Evolutionary conservation across 1,140 invertebrate species (phyloP).

Genomic region (Nasonia giraulti): DNA sequence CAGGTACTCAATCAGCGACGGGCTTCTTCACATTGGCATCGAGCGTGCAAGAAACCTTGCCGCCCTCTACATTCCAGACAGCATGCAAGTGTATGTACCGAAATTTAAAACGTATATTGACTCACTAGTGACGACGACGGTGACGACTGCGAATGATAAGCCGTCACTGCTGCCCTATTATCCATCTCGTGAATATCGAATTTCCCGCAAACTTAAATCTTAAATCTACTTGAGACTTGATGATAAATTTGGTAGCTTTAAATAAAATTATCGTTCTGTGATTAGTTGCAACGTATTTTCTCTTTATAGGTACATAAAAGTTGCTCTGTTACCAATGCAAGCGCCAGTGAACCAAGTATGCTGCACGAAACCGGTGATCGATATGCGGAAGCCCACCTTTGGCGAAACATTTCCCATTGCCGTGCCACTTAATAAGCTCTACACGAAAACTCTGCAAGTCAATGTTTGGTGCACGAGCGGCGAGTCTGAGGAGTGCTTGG

Average conservation of each 20-base stretch:
- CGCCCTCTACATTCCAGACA: conserved; percentile 85
- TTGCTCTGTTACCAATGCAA: conserved; percentile 83
- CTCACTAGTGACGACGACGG: background rate
- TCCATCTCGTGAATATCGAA: conserved; percentile 14
- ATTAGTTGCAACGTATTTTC: conserved; percentile 30
- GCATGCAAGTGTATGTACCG: conserved; percentile 84
- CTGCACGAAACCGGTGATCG: conserved; percentile 83
- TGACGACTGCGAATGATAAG: too few species aligned
- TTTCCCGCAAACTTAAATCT: too few species aligned
- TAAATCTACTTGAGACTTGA: too few species aligned
- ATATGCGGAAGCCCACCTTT: conserved; percentile 86
- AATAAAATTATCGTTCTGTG: background rate
- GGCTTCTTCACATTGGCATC: conserved; percentile 88
- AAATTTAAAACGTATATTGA: conserved; percentile 27
- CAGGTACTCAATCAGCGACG: conserved; percentile 89
- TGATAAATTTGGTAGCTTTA: too few species aligned
- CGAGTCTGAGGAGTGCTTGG: conserved; percentile 87
- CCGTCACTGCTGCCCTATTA: background rate
- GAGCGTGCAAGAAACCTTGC: conserved; percentile 91
- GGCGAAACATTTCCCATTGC: conserved; percentile 86
- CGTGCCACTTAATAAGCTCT: conserved; percentile 84
- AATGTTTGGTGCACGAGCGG: conserved; percentile 85
- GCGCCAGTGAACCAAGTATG: conserved; percentile 77
- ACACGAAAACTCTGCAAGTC: conserved; percentile 91
- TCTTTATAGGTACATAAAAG: conserved; percentile 84